Percentiles rank a stretch among this genome's conserved stretches.
These are phyloP conservation scores for Hippolais icterina DNA, from an alignment of 2,113 vertebrate species.

Conservation along the genomic window DNA sequence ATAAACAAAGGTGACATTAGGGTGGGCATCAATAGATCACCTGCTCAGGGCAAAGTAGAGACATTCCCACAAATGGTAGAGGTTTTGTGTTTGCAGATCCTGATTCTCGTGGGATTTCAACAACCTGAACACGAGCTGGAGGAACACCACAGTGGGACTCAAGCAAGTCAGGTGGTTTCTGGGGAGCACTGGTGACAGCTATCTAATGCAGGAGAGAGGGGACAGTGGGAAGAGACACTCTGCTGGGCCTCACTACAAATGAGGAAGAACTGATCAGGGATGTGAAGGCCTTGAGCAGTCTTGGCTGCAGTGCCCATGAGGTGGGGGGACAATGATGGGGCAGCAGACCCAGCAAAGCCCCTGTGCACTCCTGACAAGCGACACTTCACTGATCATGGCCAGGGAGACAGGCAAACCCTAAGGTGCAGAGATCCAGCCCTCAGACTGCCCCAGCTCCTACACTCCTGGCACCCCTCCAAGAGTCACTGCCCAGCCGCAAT, in stretches of 20 bases:
- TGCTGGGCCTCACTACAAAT: not conserved
- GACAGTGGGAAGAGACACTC: not conserved
- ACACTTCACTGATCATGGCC: not conserved
- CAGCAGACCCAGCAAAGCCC: not conserved
- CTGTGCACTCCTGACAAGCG: not conserved
- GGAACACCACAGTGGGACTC: not conserved
- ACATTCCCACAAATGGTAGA: not conserved
- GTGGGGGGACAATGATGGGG: not conserved
- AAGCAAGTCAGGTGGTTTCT: not conserved
- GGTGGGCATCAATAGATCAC: too few relatives aligned
- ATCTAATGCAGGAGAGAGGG: not conserved
- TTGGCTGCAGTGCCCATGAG: not conserved
- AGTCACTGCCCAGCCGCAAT: not conserved
- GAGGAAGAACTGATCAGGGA: not conserved
- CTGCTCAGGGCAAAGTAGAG: not conserved
- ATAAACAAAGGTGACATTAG: not conserved
- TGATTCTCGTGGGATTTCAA: accelerated
- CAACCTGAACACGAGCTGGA: not conserved
- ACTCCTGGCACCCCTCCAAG: not conserved
- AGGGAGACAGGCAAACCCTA: not conserved
- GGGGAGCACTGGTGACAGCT: not conserved
- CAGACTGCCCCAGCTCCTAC: not conserved
- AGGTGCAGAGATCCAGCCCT: not conserved
- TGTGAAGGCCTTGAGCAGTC: not conserved
- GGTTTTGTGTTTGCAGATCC: not conserved